These are phyloP conservation scores for Liasis olivaceus DNA, from an alignment of 2,797 vertebrate genomes.

Conservation along the genomic window DNA sequence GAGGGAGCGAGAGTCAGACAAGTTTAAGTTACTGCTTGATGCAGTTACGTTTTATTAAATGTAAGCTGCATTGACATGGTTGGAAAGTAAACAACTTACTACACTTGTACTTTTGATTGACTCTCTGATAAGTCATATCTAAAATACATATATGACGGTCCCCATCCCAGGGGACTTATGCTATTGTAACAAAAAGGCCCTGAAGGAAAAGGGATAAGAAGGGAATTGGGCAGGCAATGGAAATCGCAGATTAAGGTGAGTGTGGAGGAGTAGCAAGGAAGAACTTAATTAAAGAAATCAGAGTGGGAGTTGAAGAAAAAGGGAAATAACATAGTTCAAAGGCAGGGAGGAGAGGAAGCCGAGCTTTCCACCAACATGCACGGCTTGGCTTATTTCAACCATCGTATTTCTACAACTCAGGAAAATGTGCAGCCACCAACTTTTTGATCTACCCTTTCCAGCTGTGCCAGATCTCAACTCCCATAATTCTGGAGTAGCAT, in stretches of 20 bases:
- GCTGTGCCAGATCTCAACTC: not conserved
- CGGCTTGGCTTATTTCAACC: not conserved
- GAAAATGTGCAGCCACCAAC: not conserved
- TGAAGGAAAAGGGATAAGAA: not conserved
- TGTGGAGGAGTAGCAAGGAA: not conserved
- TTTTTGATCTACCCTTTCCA: not conserved
- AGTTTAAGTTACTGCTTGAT: not conserved
- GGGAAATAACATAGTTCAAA: not conserved
- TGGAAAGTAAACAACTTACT: not conserved
- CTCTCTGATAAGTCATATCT: not conserved
- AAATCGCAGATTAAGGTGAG: not conserved
- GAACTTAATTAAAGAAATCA: not conserved
- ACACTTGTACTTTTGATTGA: not conserved
- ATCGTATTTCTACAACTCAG: not conserved
- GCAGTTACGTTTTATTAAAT: not conserved
- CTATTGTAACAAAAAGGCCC: not conserved
- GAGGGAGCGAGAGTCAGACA: not conserved
- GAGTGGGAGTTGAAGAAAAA: not conserved
- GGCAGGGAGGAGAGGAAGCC: not conserved
- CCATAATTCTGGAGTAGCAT: not conserved
- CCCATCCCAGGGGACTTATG: not conserved
- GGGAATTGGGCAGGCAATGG: not conserved
- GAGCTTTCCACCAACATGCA: not conserved
- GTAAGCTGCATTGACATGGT: not conserved
- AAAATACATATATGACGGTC: not conserved